Percentiles rank a stretch among this genome's conserved stretches.
Evolutionary conservation across 1,140 invertebrate species (phyloP).

Genomic region (Hycleus phaleratus): DNA sequence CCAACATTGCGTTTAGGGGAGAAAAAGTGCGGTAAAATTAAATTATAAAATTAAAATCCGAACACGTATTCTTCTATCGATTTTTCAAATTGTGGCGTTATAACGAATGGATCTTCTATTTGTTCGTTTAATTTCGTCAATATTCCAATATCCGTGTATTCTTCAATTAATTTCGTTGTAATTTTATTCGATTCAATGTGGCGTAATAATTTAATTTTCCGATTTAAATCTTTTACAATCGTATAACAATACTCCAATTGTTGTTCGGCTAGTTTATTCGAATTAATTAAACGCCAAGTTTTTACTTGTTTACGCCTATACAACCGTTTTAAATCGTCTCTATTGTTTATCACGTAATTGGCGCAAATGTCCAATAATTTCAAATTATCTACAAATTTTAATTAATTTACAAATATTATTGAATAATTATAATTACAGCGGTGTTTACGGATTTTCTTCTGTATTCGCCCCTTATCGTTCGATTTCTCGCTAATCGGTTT

Average conservation of each 20-base stretch:
- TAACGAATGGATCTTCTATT: slow-evolving; percentile 25
- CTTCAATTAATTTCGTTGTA: slow-evolving; percentile 25
- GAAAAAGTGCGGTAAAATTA: slow-evolving; percentile 4
- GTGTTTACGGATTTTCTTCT: too few species aligned
- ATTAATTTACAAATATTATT: too few species aligned
- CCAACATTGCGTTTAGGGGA: slow-evolving; percentile 11
- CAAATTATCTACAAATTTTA: background rate
- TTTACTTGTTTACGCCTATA: slow-evolving; percentile 25
- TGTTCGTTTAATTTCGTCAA: slow-evolving; percentile 23
- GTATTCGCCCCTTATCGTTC: too few species aligned
- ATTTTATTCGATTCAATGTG: slow-evolving; percentile 31
- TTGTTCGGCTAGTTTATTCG: slow-evolving; percentile 12
- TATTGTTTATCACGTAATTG: slow-evolving; percentile 23
- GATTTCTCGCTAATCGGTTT: background rate
- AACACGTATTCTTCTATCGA: background rate
- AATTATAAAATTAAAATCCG: too few species aligned
- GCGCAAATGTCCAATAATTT: slow-evolving; percentile 30
- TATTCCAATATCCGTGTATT: slow-evolving; percentile 28
- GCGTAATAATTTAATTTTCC: slow-evolving; percentile 29
- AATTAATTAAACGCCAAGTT: slow-evolving; percentile 29
- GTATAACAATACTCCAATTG: slow-evolving; percentile 23
- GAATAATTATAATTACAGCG: too few species aligned
- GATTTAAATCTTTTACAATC: slow-evolving; percentile 31
- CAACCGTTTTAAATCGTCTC: slow-evolving; percentile 15
- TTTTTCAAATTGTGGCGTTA: slow-evolving; percentile 10